These are phyloP conservation scores for Hoplodrina blanda DNA, from an alignment of 2,888 invertebrate genomes.

Conservation along the genomic window DNA sequence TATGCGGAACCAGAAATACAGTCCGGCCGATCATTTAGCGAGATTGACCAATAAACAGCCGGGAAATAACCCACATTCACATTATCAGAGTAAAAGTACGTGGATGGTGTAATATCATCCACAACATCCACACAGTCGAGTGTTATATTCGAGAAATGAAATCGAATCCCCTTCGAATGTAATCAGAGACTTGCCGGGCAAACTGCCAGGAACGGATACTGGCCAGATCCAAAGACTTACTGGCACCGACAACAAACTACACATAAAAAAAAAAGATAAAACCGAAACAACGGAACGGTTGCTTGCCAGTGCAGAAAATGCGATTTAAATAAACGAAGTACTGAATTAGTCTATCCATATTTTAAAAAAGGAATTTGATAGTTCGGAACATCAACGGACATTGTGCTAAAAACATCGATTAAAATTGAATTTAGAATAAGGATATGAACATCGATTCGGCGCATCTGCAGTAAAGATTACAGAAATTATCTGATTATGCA, in stretches of 20 bases:
- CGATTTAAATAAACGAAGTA: conserved; percentile 39
- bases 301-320: conserved; percentile 35
- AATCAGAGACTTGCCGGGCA: conserved; percentile 70
- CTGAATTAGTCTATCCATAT: conserved; percentile 23
- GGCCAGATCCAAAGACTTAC: conserved; percentile 61
- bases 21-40: conserved; percentile 39
- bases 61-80: conserved; percentile 28
- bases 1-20: conserved; percentile 41
- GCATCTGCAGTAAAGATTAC: conserved; percentile 48
- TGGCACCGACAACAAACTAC: conserved; percentile 57
- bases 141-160: conserved; percentile 66
- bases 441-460: neutral
- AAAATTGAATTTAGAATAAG: conserved; percentile 2
- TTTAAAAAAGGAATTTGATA: conserved; percentile 2
- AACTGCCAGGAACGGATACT: conserved; percentile 64
- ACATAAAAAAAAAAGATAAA: conserved; percentile 45
- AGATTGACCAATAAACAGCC: conserved; percentile 48
- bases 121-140: conserved; percentile 49
- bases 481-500: conserved; percentile 66
- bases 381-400: neutral
- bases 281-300: conserved; percentile 47
- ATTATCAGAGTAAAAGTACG: conserved; percentile 27
- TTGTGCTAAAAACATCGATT: neutral
- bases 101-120: conserved; percentile 46
- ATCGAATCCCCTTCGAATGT: conserved; percentile 68